Conservation (phyloP, 2,888 invertebrate species). For the Clivina fossor region DNA sequence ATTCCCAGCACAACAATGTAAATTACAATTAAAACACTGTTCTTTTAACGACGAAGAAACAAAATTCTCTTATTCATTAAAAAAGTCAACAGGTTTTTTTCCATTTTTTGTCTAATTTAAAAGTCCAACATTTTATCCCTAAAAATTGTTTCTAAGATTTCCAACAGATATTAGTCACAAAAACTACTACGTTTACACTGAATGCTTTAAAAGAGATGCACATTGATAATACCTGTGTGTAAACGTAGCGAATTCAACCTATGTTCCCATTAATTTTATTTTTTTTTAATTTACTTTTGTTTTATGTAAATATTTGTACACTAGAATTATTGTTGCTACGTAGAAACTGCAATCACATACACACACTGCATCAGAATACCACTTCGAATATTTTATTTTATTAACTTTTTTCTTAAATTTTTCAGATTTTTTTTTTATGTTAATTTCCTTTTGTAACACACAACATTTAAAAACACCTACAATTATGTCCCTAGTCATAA, state of each 20-base stretch:
- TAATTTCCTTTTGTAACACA: constrained; percentile 23
- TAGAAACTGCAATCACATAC: neutral
- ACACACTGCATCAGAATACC: constrained; percentile 28
- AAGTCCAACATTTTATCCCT: no score
- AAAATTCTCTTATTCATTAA: no score
- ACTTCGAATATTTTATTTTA: constrained; percentile 15
- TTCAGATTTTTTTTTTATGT: constrained; percentile 5
- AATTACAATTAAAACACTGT: no score
- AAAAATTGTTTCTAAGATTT: neutral
- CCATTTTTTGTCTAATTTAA: no score
- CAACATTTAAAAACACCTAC: constrained; percentile 32
- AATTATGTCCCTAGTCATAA: constrained; percentile 17
- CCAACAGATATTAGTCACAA: neutral
- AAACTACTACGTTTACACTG: neutral
- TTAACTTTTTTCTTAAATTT: neutral
- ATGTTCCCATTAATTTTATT: no score
- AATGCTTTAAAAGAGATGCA: no score
- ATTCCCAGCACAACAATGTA: no score
- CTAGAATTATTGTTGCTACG: no score
- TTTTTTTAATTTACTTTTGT: neutral
- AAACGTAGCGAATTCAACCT: neutral
- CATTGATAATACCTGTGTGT: neutral
- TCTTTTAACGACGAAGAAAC: no score
- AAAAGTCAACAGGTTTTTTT: no score
- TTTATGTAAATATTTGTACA: no score